A percentile compares a stretch with the other conserved stretches of the same genome.
Conservation (phyloP, 1,140 invertebrate genomes). For the Apis cerana region DNA sequence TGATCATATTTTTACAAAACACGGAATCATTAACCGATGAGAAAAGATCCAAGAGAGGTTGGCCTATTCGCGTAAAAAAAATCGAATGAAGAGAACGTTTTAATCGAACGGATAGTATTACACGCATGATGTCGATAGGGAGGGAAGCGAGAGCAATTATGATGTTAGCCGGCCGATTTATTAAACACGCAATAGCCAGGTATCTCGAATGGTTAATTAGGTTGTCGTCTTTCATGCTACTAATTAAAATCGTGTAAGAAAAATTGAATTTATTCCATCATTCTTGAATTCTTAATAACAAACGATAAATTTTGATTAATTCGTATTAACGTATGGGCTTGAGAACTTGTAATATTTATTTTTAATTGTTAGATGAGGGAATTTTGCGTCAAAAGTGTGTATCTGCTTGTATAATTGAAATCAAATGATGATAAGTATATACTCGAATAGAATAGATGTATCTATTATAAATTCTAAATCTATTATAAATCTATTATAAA, state of each 20-base stretch:
- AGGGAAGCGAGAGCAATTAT: constrained; percentile 1
- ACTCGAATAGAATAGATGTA: too few relatives aligned
- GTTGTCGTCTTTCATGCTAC: neutral
- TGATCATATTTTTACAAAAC: constrained; percentile 10
- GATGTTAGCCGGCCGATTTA: constrained; percentile 37
- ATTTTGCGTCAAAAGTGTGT: too few relatives aligned
- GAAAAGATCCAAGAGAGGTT: neutral
- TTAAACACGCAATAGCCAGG: constrained; percentile 17
- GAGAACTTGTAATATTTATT: too few relatives aligned
- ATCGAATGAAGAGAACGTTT: constrained; percentile 10
- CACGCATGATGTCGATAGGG: neutral
- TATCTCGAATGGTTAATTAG: constrained; percentile 12
- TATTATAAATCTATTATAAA: too few relatives aligned
- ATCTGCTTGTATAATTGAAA: too few relatives aligned
- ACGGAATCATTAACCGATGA: neutral
- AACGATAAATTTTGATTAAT: neutral
- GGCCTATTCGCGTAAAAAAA: neutral
- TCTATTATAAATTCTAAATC: too few relatives aligned
- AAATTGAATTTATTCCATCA: neutral
- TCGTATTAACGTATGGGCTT: too few relatives aligned
- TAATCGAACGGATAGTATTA: constrained; percentile 34
- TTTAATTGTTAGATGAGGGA: too few relatives aligned
- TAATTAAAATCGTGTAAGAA: constrained; percentile 19
- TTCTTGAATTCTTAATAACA: neutral
- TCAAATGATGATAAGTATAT: too few relatives aligned